A percentile compares a stretch with the other conserved stretches of the same genome.
These are phyloP conservation scores for Onychorhynchus coronatus DNA, from an alignment of 2,113 vertebrate species.

Conservation along the genomic window DNA sequence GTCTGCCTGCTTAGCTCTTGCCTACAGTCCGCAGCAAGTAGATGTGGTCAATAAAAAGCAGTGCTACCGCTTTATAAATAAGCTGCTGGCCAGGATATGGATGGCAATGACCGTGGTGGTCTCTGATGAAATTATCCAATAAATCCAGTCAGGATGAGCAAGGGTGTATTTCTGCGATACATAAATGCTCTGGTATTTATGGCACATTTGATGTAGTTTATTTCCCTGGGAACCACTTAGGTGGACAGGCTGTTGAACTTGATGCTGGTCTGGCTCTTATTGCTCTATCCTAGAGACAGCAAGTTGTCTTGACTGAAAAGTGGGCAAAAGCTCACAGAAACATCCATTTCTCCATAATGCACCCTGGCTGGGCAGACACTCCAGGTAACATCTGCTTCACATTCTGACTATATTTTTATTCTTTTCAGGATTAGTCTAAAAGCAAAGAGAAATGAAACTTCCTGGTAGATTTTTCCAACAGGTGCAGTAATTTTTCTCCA, in stretches of 20 bases:
- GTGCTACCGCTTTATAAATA: neutral
- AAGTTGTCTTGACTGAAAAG: slow-evolving; percentile 81
- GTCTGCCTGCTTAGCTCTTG: neutral
- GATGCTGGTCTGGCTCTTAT: neutral
- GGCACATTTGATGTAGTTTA: neutral
- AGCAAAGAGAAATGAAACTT: neutral
- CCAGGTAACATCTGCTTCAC: slow-evolving; percentile 68
- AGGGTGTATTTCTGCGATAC: neutral
- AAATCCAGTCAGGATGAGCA: neutral
- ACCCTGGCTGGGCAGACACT: slow-evolving; percentile 84
- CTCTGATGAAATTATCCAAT: neutral
- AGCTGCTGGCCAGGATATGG: neutral
- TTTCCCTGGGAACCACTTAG: neutral
- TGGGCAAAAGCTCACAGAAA: slow-evolving; percentile 75
- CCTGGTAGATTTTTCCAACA: neutral
- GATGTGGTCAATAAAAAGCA: neutral
- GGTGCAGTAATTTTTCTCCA: neutral
- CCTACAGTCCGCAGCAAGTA: neutral
- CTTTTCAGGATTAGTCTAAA: neutral
- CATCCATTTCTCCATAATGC: slow-evolving; percentile 84
- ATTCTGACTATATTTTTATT: neutral
- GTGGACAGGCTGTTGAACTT: neutral
- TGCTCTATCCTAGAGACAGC: slow-evolving; percentile 76
- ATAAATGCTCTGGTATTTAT: neutral
- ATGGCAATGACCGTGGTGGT: neutral